Conservation (phyloP, 1,140 invertebrate species). For the Nixonia krombeini region DNA sequence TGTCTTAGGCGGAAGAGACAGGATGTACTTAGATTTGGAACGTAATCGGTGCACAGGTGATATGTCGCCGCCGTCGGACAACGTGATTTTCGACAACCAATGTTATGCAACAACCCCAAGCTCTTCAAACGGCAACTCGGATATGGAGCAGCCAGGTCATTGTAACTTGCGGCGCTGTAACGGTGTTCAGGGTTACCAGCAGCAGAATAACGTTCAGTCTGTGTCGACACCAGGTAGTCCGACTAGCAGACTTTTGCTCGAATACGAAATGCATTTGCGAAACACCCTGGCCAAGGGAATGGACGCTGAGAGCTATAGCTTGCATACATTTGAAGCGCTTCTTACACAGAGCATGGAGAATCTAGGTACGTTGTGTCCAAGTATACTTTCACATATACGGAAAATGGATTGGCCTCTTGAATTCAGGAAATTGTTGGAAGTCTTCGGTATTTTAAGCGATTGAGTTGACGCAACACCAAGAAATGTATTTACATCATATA, state of each 20-base stretch:
- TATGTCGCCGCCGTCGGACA: slow-evolving; percentile 89
- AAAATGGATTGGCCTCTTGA: no score
- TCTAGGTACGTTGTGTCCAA: slow-evolving; percentile 77
- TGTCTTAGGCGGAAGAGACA: slow-evolving; percentile 70
- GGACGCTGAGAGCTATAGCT: slow-evolving; percentile 94
- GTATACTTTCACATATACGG: slow-evolving; percentile 60
- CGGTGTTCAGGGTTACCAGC: slow-evolving; percentile 63
- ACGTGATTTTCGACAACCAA: slow-evolving; percentile 93
- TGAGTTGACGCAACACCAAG: no score
- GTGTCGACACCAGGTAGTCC: slow-evolving; percentile 84
- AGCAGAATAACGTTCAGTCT: slow-evolving; percentile 72
- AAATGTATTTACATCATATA: no score
- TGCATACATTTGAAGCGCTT: slow-evolving; percentile 94
- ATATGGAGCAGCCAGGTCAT: slow-evolving; percentile 81
- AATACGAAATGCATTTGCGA: slow-evolving; percentile 95
- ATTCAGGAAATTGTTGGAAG: no score
- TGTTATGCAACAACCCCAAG: slow-evolving; percentile 94
- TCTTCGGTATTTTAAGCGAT: no score
- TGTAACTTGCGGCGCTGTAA: slow-evolving; percentile 75
- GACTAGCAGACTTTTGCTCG: slow-evolving; percentile 87
- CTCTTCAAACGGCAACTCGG: slow-evolving; percentile 90
- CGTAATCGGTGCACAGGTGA: slow-evolving; percentile 79
- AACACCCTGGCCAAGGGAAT: slow-evolving; percentile 95
- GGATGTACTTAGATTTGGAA: slow-evolving; percentile 89
- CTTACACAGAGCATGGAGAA: slow-evolving; percentile 96